Evolutionary conservation across 2,888 invertebrate species (phyloP).

Genomic region (Standfussiana lucernea): DNA sequence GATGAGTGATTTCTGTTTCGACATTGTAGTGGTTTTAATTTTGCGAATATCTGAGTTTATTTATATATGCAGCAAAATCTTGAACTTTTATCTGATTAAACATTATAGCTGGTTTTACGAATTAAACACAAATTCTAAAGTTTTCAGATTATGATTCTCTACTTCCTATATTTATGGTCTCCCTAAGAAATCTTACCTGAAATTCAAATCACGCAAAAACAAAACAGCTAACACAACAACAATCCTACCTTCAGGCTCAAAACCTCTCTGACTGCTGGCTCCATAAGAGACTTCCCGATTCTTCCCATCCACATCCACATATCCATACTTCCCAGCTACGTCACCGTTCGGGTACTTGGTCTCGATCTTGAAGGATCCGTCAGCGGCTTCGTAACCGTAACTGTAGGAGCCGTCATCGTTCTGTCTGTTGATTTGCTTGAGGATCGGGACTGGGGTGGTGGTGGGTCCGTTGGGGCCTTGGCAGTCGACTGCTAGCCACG

Average conservation of each 20-base stretch:
- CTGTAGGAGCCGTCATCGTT: conserved; percentile 97
- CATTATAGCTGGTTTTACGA: not conserved
- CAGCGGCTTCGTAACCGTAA: conserved; percentile 96
- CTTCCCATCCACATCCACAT: conserved; percentile 94
- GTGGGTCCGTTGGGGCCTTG: conserved; percentile 90
- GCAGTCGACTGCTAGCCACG: conserved; percentile 71
- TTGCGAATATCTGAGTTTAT: not conserved
- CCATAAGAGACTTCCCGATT: conserved; percentile 96
- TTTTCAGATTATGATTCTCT: not conserved
- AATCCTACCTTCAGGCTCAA: conserved; percentile 93
- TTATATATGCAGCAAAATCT: not conserved
- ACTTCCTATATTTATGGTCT: not conserved
- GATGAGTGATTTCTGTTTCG: conserved; percentile 22
- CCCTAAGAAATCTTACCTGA: not conserved
- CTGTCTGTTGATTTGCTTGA: conserved; percentile 96
- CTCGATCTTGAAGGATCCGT: conserved; percentile 96
- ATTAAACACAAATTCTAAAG: not conserved
- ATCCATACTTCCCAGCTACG: conserved; percentile 97
- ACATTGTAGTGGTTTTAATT: not conserved
- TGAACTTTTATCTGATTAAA: not conserved
- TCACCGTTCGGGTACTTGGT: conserved; percentile 96
- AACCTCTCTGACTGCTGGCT: conserved; percentile 94
- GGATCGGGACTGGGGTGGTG: conserved; percentile 94
- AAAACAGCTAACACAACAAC: conserved; percentile 24
- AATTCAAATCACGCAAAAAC: conserved; percentile 33